Conservation (phyloP, 2,797 vertebrate species). For the Acanthurus tractus region DNA sequence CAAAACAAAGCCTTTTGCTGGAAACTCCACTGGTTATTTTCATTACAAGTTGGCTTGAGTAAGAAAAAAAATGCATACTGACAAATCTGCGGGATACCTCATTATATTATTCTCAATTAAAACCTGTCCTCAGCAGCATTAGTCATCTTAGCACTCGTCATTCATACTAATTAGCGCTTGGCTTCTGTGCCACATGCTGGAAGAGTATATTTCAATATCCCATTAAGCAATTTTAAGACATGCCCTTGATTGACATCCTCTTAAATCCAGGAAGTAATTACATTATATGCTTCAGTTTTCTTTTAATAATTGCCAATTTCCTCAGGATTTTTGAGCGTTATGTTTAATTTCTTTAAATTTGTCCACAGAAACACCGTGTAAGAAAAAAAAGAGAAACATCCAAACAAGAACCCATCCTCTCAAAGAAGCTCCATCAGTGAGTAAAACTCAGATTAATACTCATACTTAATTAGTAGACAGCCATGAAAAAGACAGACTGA, state of each 20-base stretch:
- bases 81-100: constrained; percentile 84
- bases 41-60: constrained; percentile 52
- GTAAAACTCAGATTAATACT: constrained; percentile 2
- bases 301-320: constrained; percentile 76
- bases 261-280: constrained; percentile 85
- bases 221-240: constrained; percentile 87
- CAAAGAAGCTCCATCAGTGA: constrained; percentile 14
- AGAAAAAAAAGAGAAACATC: constrained; percentile 2
- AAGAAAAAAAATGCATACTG: constrained; percentile 78
- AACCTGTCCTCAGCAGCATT: constrained; percentile 86
- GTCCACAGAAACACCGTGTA: constrained; percentile 25
- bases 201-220: constrained; percentile 88
- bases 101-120: constrained; percentile 90
- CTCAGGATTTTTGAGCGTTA: constrained; percentile 53
- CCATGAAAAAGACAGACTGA: neutral
- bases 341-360: constrained; percentile 61
- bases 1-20: constrained; percentile 19
- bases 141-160: constrained; percentile 87
- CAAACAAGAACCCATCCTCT: constrained; percentile 26
- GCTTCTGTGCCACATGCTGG: constrained; percentile 81
- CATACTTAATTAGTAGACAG: constrained; percentile 14
- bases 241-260: constrained; percentile 85
- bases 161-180: constrained; percentile 88
- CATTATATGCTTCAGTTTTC: constrained; percentile 84
- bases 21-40: constrained; percentile 47